phyloP scores from a whole-genome alignment of 35 echinoderm and acorn worm genomes.

The Stichopus chloronotus region DNA sequence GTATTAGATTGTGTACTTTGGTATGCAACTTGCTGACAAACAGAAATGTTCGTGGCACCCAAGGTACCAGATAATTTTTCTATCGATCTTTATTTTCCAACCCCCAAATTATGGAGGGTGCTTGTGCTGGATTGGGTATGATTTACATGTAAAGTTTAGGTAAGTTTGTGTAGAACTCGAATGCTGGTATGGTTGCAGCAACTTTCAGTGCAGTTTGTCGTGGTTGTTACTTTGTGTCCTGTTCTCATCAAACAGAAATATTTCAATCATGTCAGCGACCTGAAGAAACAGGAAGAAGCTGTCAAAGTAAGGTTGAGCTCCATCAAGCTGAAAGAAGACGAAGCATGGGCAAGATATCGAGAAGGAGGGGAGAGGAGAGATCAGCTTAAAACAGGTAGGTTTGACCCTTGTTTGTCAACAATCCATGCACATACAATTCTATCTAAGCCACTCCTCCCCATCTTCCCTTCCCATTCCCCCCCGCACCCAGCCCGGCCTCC shows the following conservation, averaged over 20 bases:
- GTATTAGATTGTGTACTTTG: no score
- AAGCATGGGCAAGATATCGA: slow-evolving; percentile 69
- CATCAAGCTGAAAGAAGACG: slow-evolving; percentile 67
- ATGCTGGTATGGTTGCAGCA: no score
- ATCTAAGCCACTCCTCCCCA: background rate
- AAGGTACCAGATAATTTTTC: no score
- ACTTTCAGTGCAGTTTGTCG: no score
- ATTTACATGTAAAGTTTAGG: no score
- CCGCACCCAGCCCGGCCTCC: background rate
- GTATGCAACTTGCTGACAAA: no score
- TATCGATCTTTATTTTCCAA: no score
- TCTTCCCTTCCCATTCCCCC: background rate
- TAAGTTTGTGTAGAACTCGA: no score
- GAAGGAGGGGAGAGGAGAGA: slow-evolving; percentile 74
- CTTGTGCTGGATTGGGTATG: no score
- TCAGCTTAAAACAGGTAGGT: slow-evolving; percentile 72
- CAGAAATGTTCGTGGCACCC: no score
- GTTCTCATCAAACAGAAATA: slow-evolving; percentile 59
- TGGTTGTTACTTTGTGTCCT: no score
- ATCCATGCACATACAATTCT: background rate
- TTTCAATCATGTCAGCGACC: slow-evolving; percentile 69
- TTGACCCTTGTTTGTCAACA: background rate
- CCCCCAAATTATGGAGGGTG: no score
- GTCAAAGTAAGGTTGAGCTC: slow-evolving; percentile 61
- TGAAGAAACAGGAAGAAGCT: slow-evolving; percentile 75